These are phyloP conservation scores for Salvelinus fontinalis DNA, from an alignment of 2,113 vertebrate genomes.

Conservation along the genomic window DNA sequence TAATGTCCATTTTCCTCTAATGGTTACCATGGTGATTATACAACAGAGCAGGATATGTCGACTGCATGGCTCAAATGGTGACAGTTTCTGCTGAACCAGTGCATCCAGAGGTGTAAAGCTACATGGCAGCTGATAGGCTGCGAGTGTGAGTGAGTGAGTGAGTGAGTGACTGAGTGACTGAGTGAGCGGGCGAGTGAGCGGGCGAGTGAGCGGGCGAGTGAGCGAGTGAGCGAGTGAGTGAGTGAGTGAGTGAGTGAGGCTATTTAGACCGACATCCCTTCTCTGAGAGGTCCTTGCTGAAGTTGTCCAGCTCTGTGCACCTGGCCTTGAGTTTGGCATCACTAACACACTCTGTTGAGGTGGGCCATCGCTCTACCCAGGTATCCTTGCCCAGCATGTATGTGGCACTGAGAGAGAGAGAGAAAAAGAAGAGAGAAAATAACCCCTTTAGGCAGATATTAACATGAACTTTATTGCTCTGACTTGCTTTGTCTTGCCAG, in stretches of 20 bases:
- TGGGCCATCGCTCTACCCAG: constrained; percentile 75
- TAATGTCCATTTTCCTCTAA: background rate
- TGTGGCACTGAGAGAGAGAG: constrained; percentile 47
- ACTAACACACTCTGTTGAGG: constrained; percentile 51
- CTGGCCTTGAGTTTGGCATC: constrained; percentile 30
- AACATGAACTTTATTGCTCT: background rate
- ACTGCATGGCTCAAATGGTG: too few relatives aligned
- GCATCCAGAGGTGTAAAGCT: background rate
- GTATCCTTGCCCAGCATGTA: constrained; percentile 71
- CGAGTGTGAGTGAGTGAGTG: too few relatives aligned
- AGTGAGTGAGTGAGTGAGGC: background rate
- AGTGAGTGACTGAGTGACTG: too few relatives aligned
- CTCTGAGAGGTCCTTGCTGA: constrained; percentile 36
- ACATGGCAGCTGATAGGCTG: background rate
- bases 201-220: too few relatives aligned
- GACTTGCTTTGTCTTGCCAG: background rate
- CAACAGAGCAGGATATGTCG: background rate
- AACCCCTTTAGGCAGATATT: too few relatives aligned
- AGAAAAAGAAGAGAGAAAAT: background rate
- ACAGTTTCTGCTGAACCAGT: too few relatives aligned
- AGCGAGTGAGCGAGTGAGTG: too few relatives aligned
- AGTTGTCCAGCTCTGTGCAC: constrained; percentile 47
- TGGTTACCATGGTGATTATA: background rate
- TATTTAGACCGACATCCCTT: constrained; percentile 52
- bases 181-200: too few relatives aligned